Percentiles rank a stretch among this genome's conserved stretches.
Conservation (phyloP, 1,140 invertebrate species). For the Chymomyza costata region DNA sequence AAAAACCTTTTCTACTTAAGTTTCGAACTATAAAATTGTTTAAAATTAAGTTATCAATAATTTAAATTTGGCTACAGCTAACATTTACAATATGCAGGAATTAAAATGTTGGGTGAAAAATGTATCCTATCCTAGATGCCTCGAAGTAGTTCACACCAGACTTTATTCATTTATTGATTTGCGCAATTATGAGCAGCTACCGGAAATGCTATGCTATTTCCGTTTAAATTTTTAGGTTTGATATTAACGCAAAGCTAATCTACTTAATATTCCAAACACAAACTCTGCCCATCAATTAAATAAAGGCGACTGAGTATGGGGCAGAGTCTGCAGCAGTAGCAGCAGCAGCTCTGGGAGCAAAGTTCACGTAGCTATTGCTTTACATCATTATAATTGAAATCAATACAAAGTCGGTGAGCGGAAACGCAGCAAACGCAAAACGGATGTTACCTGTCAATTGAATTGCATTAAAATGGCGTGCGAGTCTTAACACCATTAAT, state of each 20-base stretch:
- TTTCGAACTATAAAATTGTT: too few relatives aligned
- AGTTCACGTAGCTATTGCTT: constrained; percentile 13
- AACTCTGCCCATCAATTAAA: constrained; percentile 39
- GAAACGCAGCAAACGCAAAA: constrained; percentile 35
- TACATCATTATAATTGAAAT: constrained; percentile 61
- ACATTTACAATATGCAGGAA: too few relatives aligned
- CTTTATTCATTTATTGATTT: too few relatives aligned
- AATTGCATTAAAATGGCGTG: constrained; percentile 68
- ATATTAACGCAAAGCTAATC: background rate
- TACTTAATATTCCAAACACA: constrained; percentile 45
- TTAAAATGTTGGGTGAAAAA: too few relatives aligned
- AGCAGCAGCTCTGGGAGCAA: background rate
- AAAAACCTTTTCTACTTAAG: too few relatives aligned
- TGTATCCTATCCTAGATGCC: too few relatives aligned
- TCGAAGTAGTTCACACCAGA: too few relatives aligned
- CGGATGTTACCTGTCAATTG: constrained; percentile 63
- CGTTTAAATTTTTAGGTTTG: too few relatives aligned
- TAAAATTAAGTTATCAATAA: too few relatives aligned
- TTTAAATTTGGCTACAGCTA: too few relatives aligned
- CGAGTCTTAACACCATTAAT: constrained; percentile 70
- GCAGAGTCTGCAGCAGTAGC: background rate
- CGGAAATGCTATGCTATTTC: too few relatives aligned
- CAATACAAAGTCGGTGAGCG: constrained; percentile 38
- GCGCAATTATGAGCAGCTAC: too few relatives aligned
- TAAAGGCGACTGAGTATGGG: background rate